Evolutionary conservation across 92 coral and sea anemone species (phyloP), one percentile per base, ranked within the genome.

Genomic region (Ricordea florida): DNA sequence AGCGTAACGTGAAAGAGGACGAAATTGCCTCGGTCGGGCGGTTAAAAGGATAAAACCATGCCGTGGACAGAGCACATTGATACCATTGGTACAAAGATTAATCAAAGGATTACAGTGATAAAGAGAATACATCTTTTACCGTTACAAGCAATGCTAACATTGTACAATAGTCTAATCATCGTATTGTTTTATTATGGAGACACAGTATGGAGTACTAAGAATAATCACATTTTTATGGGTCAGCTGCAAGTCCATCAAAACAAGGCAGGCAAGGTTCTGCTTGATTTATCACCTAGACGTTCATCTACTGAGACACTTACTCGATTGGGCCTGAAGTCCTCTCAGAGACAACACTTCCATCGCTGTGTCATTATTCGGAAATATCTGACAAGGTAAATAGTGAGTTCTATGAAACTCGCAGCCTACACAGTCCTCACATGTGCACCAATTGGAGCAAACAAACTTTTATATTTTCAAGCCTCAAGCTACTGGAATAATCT

Each of bases 231-330:
- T n/a, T n/a, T 52, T 24, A 55, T 47, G 63, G 13, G 41, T 32
- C 0, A 31, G 63, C 13, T 57, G 42, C 29, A 57, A 57, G 23
- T 33, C 6, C 42, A 30, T 32, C 46, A 33, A 21, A 58, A 58
- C 31, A 35, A 58, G 47, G 47, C 46, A n/a, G 66, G 44, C 46
- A 33, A 58, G 46, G 66, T 58, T 15, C 66, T 58, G 46, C 45
- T 58, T 14, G 1, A 29, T 55, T 28, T n/a, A 0, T 40, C 62
- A 55, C 41, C 62, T 2, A 28, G 62, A 28, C 33, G 32, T 6
- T 58, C 47, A 34, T 58, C 66, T 2, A 58, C 35, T 21, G 1
- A 51, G 5, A 35, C 59, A 24, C 35, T 51, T 4, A 11, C 24
- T 8, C 30, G 5, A 1, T 20, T 23, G n/a, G 57, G 27, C 31